Percentiles rank a stretch among this genome's conserved stretches.
Conservation (phyloP, 2,113 vertebrate species). For the Mandrillus leucophaeus region DNA sequence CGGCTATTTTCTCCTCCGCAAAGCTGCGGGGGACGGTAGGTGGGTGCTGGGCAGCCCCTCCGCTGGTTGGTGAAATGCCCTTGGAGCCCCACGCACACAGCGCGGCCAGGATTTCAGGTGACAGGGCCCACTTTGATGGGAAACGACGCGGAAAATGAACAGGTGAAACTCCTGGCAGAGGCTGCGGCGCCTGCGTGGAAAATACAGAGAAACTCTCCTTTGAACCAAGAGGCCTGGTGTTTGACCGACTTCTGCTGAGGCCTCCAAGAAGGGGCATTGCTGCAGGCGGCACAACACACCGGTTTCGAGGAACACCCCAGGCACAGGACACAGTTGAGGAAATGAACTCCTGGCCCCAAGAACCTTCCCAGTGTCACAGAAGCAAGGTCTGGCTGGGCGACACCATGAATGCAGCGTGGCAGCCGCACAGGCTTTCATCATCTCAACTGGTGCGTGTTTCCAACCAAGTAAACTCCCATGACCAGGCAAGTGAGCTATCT, state of each 20-base stretch:
- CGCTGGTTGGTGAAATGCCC: background rate
- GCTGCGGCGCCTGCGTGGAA: background rate
- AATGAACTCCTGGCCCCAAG: background rate
- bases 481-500: constrained; percentile 77
- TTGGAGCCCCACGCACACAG: no score
- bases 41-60: background rate
- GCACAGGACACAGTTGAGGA: background rate
- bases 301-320: background rate
- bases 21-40: background rate
- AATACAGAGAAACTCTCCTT: no score
- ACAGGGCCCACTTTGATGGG: background rate
- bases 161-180: background rate
- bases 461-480: constrained; percentile 83
- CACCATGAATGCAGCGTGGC: background rate
- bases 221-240: background rate
- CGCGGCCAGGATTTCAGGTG: no score
- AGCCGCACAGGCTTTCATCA: background rate
- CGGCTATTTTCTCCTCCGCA: background rate
- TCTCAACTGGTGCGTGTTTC: constrained; percentile 44
- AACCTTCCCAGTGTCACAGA: background rate
- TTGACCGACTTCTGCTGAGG: background rate
- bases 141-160: background rate
- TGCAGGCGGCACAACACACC: background rate
- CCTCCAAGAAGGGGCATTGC: background rate
- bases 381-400: background rate